phyloP scores from a whole-genome alignment of 2,113 vertebrate species.

The Anolis sagrei region DNA sequence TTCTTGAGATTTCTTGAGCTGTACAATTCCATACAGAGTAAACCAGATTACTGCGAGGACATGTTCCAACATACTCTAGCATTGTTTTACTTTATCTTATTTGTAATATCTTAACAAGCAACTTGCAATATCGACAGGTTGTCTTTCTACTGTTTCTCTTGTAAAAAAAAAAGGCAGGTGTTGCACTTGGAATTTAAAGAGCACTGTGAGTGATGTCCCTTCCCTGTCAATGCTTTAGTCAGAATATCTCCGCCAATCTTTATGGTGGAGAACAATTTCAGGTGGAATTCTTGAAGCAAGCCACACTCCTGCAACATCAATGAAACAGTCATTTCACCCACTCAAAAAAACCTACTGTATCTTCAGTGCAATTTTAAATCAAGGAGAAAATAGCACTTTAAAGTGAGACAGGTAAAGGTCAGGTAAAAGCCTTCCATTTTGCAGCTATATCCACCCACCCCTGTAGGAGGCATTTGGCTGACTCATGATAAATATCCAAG shows the following conservation, averaged over 20 bases:
- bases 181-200: slow-evolving; percentile 21
- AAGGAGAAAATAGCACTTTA: slow-evolving; percentile 10
- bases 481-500: not conserved
- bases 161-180: slow-evolving; percentile 22
- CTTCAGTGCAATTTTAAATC: slow-evolving; percentile 2
- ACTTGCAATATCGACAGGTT: not conserved
- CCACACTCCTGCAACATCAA: not conserved
- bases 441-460: not conserved
- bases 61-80: slow-evolving; percentile 13
- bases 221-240: not conserved
- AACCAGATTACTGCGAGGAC: slow-evolving; percentile 53
- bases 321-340: not conserved
- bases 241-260: not conserved
- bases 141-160: not conserved
- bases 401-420: slow-evolving; percentile 14
- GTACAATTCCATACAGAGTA: slow-evolving; percentile 13
- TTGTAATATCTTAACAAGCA: not conserved
- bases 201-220: not conserved
- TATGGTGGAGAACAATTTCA: not conserved
- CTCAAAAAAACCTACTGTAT: not conserved
- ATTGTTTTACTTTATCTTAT: slow-evolving; percentile 34
- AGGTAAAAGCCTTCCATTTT: slow-evolving; percentile 7
- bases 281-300: not conserved
- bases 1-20: slow-evolving; percentile 53
- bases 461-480: not conserved